Evolutionary conservation across 1,140 invertebrate species (phyloP), one percentile per base, ranked within the genome.

Genomic region (Drosophila obscura): DNA sequence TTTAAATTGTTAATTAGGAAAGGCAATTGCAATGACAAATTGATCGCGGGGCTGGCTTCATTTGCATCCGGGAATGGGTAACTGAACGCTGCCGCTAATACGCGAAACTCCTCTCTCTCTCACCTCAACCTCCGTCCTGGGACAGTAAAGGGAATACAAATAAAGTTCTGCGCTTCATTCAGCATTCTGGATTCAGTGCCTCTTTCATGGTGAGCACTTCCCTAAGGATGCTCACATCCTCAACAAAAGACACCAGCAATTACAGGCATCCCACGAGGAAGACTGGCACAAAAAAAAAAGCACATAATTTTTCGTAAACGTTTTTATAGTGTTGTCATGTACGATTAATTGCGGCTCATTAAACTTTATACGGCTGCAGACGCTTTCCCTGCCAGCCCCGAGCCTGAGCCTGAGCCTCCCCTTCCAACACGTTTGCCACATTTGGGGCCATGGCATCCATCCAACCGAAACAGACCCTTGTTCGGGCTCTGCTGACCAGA

Each of bases 1-100:
- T 90, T 90, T 90, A 88, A 90, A 90, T 90, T 90, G 87, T 90
- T 90, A 90, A 90, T 90, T 90, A 90, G 87, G 79, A 88, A 88
- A 82, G 66, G 66, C 80, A 87, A 87, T 88, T 76, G 69, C 78
- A 76, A 66, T 73, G 71, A 62, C 73, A 64, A 73, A 64, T 68
- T 59, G 77, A 75, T 87, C 78, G 69, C 66, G 75, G 72, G 59
- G 69, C 60, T 41, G 22, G 44, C 24, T 13, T 2, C 31, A 35
- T 31, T 6, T 35, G 9, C 31, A 35, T 11, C 3, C 9, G 11
- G 35, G 9, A 11, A 11, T 39, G 35, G 35, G 26, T 2, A 9
- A 2, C 8, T 35, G 35, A 39, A 13, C 13, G 11, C 35, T 39
- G 35, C 35, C 4, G 1, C 35, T 39, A 39, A 39, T 13, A 39